These are phyloP conservation scores for Aphodius granarius DNA, from an alignment of 2,888 invertebrate genomes.

Conservation along the genomic window DNA sequence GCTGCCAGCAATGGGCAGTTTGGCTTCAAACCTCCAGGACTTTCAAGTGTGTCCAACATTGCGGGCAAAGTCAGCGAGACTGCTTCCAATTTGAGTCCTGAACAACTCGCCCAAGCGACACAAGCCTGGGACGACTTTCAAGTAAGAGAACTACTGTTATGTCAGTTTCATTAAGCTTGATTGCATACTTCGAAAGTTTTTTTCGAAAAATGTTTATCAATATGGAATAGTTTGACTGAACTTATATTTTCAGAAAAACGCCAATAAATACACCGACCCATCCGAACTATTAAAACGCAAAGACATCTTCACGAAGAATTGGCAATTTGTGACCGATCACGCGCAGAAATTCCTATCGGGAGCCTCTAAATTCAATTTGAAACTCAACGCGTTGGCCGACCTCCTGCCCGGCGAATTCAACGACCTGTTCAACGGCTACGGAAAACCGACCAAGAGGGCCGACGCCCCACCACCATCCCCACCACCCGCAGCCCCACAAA, in stretches of 20 bases:
- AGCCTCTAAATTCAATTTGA: constrained; percentile 44
- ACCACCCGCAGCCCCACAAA: constrained; percentile 23
- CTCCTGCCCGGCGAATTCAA: constrained; percentile 49
- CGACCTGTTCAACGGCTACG: constrained; percentile 46
- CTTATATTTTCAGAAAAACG: neutral
- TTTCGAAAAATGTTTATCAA: no score
- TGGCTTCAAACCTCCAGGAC: neutral
- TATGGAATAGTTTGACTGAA: no score
- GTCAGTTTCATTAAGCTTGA: no score
- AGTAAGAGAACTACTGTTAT: no score
- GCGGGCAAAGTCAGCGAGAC: neutral
- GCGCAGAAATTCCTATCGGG: constrained; percentile 39
- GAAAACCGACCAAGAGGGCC: constrained; percentile 13
- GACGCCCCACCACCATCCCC: constrained; percentile 1
- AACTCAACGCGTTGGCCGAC: constrained; percentile 49
- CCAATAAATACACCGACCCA: neutral
- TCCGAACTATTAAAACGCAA: neutral
- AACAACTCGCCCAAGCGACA: neutral
- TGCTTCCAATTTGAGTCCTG: neutral
- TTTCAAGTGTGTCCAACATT: neutral
- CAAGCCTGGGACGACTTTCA: neutral
- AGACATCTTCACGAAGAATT: constrained; percentile 9
- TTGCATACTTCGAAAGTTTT: no score
- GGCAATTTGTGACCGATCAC: constrained; percentile 3
- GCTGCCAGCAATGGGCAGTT: neutral